Percentiles rank a stretch among this genome's conserved stretches.
Conservation (phyloP, 2,888 invertebrate genomes). For the Aromia moschata region DNA sequence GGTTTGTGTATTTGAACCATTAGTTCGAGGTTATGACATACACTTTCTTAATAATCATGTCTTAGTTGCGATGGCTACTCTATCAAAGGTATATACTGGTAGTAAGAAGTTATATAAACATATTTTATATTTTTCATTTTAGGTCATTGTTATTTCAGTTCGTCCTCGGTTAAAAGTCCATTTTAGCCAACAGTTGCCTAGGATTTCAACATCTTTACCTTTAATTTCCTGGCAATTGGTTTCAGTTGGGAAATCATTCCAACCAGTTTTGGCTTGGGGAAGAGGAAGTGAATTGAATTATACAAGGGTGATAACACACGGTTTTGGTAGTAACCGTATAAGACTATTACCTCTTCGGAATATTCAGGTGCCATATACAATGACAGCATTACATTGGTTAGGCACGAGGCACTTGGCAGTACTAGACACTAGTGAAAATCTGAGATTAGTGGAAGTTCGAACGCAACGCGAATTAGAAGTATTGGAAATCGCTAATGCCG, state of each 20-base stretch:
- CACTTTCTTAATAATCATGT: slow-evolving; percentile 79
- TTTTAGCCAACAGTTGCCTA: slow-evolving; percentile 79
- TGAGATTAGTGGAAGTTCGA: slow-evolving; percentile 90
- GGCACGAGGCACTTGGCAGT: slow-evolving; percentile 85
- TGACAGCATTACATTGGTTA: slow-evolving; percentile 82
- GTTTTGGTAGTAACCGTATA: slow-evolving; percentile 66
- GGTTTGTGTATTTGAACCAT: slow-evolving; percentile 79
- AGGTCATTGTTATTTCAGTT: slow-evolving; percentile 82
- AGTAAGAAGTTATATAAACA: too few relatives aligned
- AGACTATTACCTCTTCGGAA: slow-evolving; percentile 73
- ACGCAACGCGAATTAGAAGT: slow-evolving; percentile 86
- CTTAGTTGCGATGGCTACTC: slow-evolving; percentile 91
- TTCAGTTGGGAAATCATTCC: slow-evolving; percentile 77
- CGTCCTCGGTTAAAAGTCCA: slow-evolving; percentile 80
- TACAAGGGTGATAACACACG: slow-evolving; percentile 74
- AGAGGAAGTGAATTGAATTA: slow-evolving; percentile 86
- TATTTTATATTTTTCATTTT: slow-evolving; percentile 39
- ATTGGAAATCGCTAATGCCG: slow-evolving; percentile 81
- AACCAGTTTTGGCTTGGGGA: slow-evolving; percentile 89
- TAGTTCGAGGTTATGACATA: slow-evolving; percentile 63
- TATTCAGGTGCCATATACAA: slow-evolving; percentile 76
- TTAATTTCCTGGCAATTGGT: slow-evolving; percentile 94
- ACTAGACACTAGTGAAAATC: slow-evolving; percentile 84
- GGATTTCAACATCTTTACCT: slow-evolving; percentile 80
- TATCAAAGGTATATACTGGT: slow-evolving; percentile 85